Evolutionary conservation across 1,140 invertebrate species (phyloP).

Genomic region (Scaptomyza hsui): DNA sequence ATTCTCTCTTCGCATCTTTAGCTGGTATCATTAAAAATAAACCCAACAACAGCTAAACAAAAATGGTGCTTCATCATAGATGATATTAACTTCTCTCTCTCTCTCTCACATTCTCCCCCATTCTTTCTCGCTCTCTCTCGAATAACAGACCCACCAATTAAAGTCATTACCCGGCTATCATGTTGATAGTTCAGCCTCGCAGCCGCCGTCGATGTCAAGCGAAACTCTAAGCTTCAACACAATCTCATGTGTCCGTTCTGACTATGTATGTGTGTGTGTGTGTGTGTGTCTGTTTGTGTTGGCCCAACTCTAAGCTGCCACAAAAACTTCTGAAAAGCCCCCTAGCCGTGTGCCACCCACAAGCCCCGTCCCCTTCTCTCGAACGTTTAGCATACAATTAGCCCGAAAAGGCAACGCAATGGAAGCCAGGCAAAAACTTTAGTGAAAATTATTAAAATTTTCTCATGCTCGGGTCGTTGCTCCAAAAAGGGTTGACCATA

Average conservation of each 20-base stretch:
- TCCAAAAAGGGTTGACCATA: constrained; percentile 76
- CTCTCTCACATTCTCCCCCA: no score
- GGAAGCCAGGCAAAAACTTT: constrained; percentile 69
- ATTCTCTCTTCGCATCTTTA: not conserved
- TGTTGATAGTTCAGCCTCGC: constrained; percentile 54
- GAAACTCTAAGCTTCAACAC: constrained; percentile 27
- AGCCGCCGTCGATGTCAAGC: constrained; percentile 3
- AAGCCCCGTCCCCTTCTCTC: constrained; percentile 32
- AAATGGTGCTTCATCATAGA: constrained; percentile 22
- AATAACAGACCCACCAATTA: constrained; percentile 53
- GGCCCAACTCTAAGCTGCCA: constrained; percentile 54
- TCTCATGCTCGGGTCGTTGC: constrained; percentile 62
- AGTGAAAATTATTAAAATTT: constrained; percentile 80
- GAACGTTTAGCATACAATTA: constrained; percentile 82
- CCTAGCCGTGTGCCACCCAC: constrained; percentile 39
- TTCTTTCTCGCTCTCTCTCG: not conserved
- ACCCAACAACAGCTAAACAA: constrained; percentile 13
- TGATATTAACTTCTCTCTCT: constrained; percentile 27
- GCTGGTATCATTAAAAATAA: constrained; percentile 21
- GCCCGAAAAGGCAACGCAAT: constrained; percentile 62
- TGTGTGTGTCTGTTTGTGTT: constrained; percentile 6
- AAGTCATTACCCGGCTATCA: constrained; percentile 73
- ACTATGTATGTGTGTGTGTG: constrained; percentile 10
- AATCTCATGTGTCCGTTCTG: constrained; percentile 58
- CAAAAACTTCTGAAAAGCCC: constrained; percentile 65